Percentiles rank a stretch among this genome's conserved stretches.
Conservation (phyloP, 1,140 invertebrate genomes). For the Brachionus calyciflorus region DNA sequence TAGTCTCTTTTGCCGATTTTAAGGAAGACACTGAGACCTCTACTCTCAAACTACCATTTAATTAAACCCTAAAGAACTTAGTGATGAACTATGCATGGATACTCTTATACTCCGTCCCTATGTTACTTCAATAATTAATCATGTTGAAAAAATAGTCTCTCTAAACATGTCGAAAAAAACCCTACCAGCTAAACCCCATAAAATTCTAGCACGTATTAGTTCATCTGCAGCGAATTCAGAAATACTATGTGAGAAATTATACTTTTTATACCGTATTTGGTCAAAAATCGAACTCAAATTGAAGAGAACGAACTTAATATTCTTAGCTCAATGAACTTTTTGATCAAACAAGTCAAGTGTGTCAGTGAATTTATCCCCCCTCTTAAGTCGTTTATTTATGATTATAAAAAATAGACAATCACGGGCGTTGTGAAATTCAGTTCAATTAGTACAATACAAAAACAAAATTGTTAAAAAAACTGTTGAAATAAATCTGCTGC, state of each 20-base stretch:
- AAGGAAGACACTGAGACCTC: not conserved
- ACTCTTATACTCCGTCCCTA: conserved; percentile 72
- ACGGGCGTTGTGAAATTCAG: no score
- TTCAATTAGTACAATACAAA: no score
- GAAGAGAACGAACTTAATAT: conserved; percentile 42
- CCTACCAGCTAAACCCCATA: conserved; percentile 67
- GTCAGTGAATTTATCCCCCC: conserved; percentile 4
- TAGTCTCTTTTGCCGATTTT: conserved; percentile 39
- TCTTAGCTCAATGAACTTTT: conserved; percentile 2
- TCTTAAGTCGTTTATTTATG: conserved; percentile 3
- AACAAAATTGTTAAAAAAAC: no score
- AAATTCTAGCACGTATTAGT: conserved; percentile 70
- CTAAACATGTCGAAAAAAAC: conserved; percentile 64
- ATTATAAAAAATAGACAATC: conserved; percentile 42
- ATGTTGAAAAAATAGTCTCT: conserved; percentile 66
- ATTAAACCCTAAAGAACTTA: not conserved
- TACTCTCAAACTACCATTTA: conserved; percentile 14
- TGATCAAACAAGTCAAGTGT: conserved; percentile 6
- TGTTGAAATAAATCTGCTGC: not conserved
- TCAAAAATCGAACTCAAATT: conserved; percentile 34
- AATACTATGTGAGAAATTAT: conserved; percentile 22
- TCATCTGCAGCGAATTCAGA: conserved; percentile 31
- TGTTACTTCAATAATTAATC: conserved; percentile 69
- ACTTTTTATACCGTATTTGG: conserved; percentile 25
- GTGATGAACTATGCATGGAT: conserved; percentile 66